Evolutionary conservation across 2,797 vertebrate genomes (phyloP), one percentile per base, ranked within the genome.

Genomic region (Otolemur crassicaudatus): DNA sequence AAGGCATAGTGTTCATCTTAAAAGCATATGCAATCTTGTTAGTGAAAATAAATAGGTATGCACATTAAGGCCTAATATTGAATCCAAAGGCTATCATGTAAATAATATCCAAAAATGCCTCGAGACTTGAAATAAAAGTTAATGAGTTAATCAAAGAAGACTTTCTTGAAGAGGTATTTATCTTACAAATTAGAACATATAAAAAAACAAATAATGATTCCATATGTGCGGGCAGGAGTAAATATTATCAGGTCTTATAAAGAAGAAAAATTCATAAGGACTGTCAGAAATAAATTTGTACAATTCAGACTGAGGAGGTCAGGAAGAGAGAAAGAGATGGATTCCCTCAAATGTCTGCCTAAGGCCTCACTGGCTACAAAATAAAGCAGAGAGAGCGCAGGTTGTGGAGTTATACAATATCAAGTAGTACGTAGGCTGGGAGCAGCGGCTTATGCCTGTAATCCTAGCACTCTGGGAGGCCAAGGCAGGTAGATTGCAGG

Each of bases 51-150:
- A 92, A 73, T 1, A 92, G 14, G 58, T 8, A 75, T 14, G 8
- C 0, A 1, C 25, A 90, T 46, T 56, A 82, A 93, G 7, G 27
- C 3, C 1, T 34, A 79, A 56, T 63, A 31, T 23, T 85, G 14
- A 60, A n/a, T 75, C 90, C 63, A 60, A 93, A 88, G 16, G 27
- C 27, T 76, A 76, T 31, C 53, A 93, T 22, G 22, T 94, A 87
- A 90, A 92, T 46, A 90, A 46, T 17, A 88, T n/a, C 43, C 7
- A 94, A 76, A 83, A 79, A 43, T 87, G 29, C 67, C 31, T 61
- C 5, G 12, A 88, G 43, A 92, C 14, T 82, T 87, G 9, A 4
- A 72, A 88, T 49, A 46, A 40, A 70, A 27, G 56, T 84, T 92
- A 96, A 75, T 84, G 13, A 25, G 2, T 76, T 84, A 67, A 90